Conservation (phyloP, 2,113 vertebrate genomes). For the Grallaria varia region DNA sequence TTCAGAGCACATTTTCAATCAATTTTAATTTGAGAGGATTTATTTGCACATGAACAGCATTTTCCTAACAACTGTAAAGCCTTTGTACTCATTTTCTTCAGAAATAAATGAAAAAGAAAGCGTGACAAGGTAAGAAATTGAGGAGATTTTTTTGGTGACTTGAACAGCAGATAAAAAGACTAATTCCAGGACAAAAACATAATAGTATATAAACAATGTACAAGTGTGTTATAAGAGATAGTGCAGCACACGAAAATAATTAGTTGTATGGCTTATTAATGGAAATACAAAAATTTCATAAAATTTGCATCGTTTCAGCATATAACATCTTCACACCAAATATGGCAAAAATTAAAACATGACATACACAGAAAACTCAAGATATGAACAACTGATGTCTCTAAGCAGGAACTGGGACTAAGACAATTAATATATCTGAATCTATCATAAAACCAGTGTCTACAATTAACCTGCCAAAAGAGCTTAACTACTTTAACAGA, state of each 20-base stretch:
- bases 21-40: background rate
- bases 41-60: background rate
- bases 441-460: background rate
- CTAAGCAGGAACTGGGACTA: background rate
- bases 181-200: background rate
- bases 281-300: background rate
- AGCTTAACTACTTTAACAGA: background rate
- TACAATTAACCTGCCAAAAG: background rate
- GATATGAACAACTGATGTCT: background rate
- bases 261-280: background rate
- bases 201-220: background rate
- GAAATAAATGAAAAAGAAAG: background rate
- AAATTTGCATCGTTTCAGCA: background rate
- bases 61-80: background rate
- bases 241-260: background rate
- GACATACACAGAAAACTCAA: background rate
- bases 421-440: background rate
- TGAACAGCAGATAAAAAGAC: background rate
- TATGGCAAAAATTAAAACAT: background rate
- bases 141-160: background rate
- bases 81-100: background rate
- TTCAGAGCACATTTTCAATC: background rate
- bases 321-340: background rate
- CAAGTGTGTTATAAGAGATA: background rate
- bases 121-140: fast-evolving